These are phyloP conservation scores for Drosophila trapezifrons DNA, from an alignment of 1,140 invertebrate species.

Conservation along the genomic window DNA sequence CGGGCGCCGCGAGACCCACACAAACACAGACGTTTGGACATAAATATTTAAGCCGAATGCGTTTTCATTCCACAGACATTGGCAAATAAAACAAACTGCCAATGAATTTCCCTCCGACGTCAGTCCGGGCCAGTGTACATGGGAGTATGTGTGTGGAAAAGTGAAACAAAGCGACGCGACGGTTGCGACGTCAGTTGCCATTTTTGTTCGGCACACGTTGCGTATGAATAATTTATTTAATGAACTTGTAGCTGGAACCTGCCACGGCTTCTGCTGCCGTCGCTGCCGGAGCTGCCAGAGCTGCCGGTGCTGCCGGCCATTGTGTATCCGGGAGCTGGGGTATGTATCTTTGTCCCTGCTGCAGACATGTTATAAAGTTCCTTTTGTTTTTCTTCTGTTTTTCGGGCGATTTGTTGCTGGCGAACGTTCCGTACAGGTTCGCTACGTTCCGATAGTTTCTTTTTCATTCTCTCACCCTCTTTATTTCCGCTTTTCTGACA, in stretches of 20 bases:
- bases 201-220: slow-evolving; percentile 76
- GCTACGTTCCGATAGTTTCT: slow-evolving; percentile 67
- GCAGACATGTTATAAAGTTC: slow-evolving; percentile 72
- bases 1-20: slow-evolving; percentile 31
- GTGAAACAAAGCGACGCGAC: slow-evolving; percentile 65
- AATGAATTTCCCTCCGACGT: slow-evolving; percentile 53
- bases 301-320: slow-evolving; percentile 32
- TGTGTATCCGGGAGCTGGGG: slow-evolving; percentile 26
- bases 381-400: slow-evolving; percentile 73
- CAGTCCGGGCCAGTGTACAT: slow-evolving; percentile 6
- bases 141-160: slow-evolving; percentile 42
- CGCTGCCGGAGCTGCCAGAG: slow-evolving; percentile 31
- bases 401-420: slow-evolving; percentile 73
- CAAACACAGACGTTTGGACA: slow-evolving; percentile 79
- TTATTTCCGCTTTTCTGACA: slow-evolving; percentile 62
- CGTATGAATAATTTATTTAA: slow-evolving; percentile 84
- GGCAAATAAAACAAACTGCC: slow-evolving; percentile 77
- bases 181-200: slow-evolving; percentile 61
- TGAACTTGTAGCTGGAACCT: slow-evolving; percentile 74
- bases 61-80: slow-evolving; percentile 80
- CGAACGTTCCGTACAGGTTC: slow-evolving; percentile 51
- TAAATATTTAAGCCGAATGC: slow-evolving; percentile 83
- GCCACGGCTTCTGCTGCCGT: slow-evolving; percentile 33
- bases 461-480: slow-evolving; percentile 34
- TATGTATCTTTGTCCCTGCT: slow-evolving; percentile 63